Evolutionary conservation across 2,113 vertebrate species (phyloP).

Genomic region (Onychostruthus taczanowskii): DNA sequence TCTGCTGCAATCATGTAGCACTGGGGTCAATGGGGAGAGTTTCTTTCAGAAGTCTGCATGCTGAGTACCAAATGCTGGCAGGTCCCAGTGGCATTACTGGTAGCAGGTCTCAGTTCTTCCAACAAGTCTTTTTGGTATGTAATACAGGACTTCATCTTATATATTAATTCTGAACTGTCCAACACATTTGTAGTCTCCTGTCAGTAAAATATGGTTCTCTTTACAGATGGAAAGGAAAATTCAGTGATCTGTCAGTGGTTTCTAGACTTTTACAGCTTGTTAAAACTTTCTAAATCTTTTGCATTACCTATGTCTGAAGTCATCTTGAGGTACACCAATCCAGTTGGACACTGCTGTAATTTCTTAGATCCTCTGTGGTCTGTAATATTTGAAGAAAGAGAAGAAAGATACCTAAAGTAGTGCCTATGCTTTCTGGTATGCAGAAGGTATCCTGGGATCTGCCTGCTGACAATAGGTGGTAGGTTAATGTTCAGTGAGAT

Average conservation of each 20-base stretch:
- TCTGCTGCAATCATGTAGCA: fast-evolving
- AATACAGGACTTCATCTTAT: not conserved
- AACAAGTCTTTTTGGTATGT: not conserved
- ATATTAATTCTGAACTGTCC: not conserved
- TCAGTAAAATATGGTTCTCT: not conserved
- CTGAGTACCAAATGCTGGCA: not conserved
- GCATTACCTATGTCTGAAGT: not conserved
- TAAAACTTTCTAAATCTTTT: not conserved
- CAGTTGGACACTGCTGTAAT: not conserved
- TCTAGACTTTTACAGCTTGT: not conserved
- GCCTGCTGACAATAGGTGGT: not conserved
- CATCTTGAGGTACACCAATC: not conserved
- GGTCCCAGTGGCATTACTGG: not conserved
- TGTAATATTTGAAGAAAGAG: not conserved
- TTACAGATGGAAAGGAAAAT: not conserved
- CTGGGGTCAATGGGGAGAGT: not conserved
- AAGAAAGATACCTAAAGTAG: not conserved
- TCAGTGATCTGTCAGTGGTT: not conserved
- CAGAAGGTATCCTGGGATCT: not conserved
- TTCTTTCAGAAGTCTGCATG: not conserved
- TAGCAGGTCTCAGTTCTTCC: not conserved
- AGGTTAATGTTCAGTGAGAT: not conserved
- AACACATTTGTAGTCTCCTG: not conserved
- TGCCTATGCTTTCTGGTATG: not conserved
- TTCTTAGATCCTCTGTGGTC: not conserved